phyloP scores from a whole-genome alignment of 2,888 invertebrate species.

The Dicycla oo region DNA sequence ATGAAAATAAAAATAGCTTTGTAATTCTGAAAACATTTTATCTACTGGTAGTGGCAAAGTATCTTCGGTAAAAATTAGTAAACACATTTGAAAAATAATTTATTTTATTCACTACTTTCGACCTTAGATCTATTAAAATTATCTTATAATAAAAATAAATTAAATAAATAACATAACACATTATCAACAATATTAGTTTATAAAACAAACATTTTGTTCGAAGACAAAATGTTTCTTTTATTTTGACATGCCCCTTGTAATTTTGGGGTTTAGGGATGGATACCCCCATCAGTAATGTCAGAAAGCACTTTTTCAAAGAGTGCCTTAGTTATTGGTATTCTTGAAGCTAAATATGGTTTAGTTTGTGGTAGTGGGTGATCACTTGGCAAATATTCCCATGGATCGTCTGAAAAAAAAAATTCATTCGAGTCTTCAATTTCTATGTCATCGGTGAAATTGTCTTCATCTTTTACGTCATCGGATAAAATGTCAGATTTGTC shows the following conservation, averaged over 20 bases:
- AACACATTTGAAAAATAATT: slow-evolving; percentile 5
- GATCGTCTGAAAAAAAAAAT: neutral
- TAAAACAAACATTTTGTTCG: neutral
- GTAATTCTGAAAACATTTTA: too few species aligned
- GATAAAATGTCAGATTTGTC: neutral
- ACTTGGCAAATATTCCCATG: neutral
- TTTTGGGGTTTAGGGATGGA: neutral
- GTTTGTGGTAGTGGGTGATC: neutral
- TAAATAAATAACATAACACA: slow-evolving; percentile 30
- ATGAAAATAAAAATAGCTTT: too few species aligned
- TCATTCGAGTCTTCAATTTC: neutral
- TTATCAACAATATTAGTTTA: neutral
- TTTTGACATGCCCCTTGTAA: neutral
- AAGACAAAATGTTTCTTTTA: too few species aligned
- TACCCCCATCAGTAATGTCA: slow-evolving; percentile 9
- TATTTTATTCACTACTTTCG: slow-evolving; percentile 6
- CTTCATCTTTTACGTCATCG: neutral
- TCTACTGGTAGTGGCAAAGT: too few species aligned
- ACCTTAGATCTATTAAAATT: slow-evolving; percentile 17
- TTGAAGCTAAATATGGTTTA: slow-evolving; percentile 22
- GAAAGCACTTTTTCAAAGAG: slow-evolving; percentile 31
- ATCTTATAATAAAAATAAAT: slow-evolving; percentile 6
- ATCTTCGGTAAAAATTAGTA: too few species aligned
- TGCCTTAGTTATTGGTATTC: slow-evolving; percentile 28
- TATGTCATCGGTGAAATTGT: neutral